Conservation (phyloP, 2,888 invertebrate species). For the Palloptera scutellata region DNA sequence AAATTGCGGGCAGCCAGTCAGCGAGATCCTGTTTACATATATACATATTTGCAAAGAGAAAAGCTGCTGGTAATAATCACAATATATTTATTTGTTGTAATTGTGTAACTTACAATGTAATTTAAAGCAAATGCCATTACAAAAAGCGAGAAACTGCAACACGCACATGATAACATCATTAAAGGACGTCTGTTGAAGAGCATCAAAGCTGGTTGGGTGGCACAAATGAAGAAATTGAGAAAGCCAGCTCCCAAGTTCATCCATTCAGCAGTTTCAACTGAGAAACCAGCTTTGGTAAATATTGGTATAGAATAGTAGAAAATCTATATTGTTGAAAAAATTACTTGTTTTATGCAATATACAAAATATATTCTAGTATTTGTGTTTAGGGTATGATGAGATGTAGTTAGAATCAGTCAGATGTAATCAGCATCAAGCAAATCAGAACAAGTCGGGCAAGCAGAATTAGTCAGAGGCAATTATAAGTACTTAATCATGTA, state of each 20-base stretch:
- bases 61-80: not conserved
- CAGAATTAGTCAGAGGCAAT: no score
- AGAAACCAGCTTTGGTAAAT: constrained; percentile 75
- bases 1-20: constrained; percentile 74
- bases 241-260: constrained; percentile 81
- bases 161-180: constrained; percentile 70
- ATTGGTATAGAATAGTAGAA: constrained; percentile 85
- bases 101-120: constrained; percentile 68
- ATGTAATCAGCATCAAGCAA: no score
- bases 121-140: constrained; percentile 70
- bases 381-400: no score
- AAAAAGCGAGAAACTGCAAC: constrained; percentile 69
- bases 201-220: constrained; percentile 73
- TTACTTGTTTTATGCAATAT: constrained; percentile 1
- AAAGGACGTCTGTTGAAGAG: constrained; percentile 72
- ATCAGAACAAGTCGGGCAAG: no score
- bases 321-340: constrained; percentile 42
- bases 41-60: constrained; percentile 1
- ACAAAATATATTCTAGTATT: no score
- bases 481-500: no score
- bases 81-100: not conserved
- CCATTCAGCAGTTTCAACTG: constrained; percentile 68
- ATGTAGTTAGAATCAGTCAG: no score
- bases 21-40: constrained; percentile 64
- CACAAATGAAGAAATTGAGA: constrained; percentile 72